phyloP scores from a whole-genome alignment of 2,888 invertebrate species.

The Cataglyphis rosenhaueri region DNA sequence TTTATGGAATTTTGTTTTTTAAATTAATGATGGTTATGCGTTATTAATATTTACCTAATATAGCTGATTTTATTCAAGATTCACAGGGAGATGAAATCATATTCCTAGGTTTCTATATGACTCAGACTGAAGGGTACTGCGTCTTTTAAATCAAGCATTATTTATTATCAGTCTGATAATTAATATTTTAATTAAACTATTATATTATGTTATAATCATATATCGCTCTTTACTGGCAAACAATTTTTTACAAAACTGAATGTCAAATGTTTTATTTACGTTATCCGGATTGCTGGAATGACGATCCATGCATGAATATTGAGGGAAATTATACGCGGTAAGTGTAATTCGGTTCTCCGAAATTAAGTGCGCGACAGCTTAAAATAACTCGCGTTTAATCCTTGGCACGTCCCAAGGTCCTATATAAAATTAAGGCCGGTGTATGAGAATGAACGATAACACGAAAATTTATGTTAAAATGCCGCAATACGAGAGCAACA shows the following conservation, averaged over 20 bases:
- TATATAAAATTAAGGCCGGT: constrained; percentile 74
- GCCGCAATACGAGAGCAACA: not conserved
- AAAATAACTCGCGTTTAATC: constrained; percentile 79
- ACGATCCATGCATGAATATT: constrained; percentile 53
- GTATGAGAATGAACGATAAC: constrained; percentile 73
- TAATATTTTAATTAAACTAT: not conserved
- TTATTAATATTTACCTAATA: constrained; percentile 36
- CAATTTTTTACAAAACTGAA: not conserved
- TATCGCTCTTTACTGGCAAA: not conserved
- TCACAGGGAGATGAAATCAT: constrained; percentile 65
- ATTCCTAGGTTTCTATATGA: constrained; percentile 62
- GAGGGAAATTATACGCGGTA: constrained; percentile 70
- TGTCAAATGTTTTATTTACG: constrained; percentile 33
- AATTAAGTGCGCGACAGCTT: constrained; percentile 78
- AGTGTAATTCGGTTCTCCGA: constrained; percentile 78
- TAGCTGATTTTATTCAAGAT: constrained; percentile 64
- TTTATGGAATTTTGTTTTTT: not conserved
- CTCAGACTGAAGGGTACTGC: not conserved
- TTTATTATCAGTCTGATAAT: not conserved
- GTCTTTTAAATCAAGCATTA: not conserved
- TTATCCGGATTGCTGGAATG: constrained; percentile 67
- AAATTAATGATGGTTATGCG: not conserved
- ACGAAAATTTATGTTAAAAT: constrained; percentile 43
- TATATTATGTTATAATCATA: not conserved
- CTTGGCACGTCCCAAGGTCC: constrained; percentile 78